These are phyloP conservation scores for Montipora capitata DNA, from an alignment of 92 coral and sea anemone genomes.

Conservation along the genomic window DNA sequence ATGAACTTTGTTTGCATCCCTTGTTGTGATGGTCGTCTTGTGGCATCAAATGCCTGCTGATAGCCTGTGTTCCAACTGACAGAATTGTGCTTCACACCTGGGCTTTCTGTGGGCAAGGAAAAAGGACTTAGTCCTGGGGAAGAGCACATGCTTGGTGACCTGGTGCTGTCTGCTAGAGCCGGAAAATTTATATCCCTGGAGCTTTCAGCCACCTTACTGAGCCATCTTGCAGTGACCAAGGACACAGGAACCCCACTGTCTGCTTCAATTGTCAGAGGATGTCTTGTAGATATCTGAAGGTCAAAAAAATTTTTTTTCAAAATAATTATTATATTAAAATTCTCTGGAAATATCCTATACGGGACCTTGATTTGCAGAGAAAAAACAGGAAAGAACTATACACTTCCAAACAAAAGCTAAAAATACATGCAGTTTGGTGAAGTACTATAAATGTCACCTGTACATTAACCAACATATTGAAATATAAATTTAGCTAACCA, in stretches of 20 bases:
- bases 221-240: background rate
- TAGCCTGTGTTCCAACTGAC: conserved; percentile 28
- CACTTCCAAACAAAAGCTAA: no score
- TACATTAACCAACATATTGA: no score
- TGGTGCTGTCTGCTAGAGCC: conserved; percentile 32
- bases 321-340: background rate
- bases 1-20: background rate
- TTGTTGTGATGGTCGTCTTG: background rate
- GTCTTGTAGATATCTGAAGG: conserved; percentile 6
- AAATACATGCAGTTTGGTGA: no score
- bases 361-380: no score
- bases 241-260: conserved; percentile 36
- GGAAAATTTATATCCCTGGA: conserved; percentile 25
- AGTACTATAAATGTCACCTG: no score
- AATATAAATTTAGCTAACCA: no score
- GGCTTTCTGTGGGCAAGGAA: background rate
- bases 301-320: background rate
- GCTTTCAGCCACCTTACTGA: background rate
- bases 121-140: conserved; percentile 29
- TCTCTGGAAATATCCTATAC: no score
- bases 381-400: no score
- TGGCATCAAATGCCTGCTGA: conserved; percentile 14
- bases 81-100: background rate
- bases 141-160: conserved; percentile 40
- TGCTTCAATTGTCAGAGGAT: conserved; percentile 16